Percentiles rank a stretch among this genome's conserved stretches.
Evolutionary conservation across 2,888 invertebrate species (phyloP).

Genomic region (Odontocerum albicorne): DNA sequence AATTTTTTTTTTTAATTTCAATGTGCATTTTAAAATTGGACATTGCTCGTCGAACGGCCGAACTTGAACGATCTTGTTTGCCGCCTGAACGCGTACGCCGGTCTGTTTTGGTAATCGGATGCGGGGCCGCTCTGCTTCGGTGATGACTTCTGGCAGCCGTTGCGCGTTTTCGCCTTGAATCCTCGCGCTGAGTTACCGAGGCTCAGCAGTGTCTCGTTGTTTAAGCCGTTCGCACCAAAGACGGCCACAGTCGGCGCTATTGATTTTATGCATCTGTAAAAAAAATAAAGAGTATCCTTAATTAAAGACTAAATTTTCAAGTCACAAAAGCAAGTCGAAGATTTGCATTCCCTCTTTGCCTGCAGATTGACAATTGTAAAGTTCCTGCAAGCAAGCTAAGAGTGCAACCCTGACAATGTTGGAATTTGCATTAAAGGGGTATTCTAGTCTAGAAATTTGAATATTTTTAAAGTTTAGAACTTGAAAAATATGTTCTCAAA

Average conservation of each 20-base stretch:
- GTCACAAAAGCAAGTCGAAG: too few species aligned
- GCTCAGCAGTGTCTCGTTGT: constrained; percentile 13
- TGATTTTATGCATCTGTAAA: constrained; percentile 50
- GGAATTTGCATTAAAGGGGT: too few species aligned
- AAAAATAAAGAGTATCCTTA: background rate
- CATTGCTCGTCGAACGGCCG: constrained; percentile 31
- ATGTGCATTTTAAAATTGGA: constrained; percentile 24
- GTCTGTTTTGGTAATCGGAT: constrained; percentile 7
- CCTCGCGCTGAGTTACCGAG: constrained; percentile 8
- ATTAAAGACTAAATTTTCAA: background rate
- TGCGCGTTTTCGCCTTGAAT: constrained; percentile 26
- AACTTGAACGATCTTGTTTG: constrained; percentile 32
- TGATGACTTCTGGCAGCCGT: constrained; percentile 20
- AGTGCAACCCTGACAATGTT: too few species aligned
- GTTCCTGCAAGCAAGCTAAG: too few species aligned
- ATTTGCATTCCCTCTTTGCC: too few species aligned
- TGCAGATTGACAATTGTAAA: too few species aligned
- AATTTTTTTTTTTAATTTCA: too few species aligned
- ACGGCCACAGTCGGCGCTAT: constrained; percentile 43
- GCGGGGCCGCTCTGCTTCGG: constrained; percentile 14
- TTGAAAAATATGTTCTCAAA: too few species aligned
- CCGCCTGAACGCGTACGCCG: constrained; percentile 15
- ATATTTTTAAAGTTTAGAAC: too few species aligned
- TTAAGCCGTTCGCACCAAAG: constrained; percentile 9
- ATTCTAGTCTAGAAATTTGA: too few species aligned